Evolutionary conservation across 2,888 invertebrate genomes (phyloP).

Genomic region (Drosophila paramelanica): DNA sequence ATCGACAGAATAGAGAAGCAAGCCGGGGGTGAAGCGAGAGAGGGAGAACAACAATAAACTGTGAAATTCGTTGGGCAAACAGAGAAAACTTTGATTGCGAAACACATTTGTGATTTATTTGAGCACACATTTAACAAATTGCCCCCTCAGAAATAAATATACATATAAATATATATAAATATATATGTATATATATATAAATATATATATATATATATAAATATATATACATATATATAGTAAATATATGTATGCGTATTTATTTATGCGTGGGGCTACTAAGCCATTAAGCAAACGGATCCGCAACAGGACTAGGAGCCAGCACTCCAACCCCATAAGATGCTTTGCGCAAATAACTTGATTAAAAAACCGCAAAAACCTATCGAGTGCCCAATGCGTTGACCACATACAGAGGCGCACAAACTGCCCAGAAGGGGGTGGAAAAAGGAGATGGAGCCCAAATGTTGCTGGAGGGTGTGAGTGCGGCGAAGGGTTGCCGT

Average conservation of each 20-base stretch:
- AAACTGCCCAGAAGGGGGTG: conserved; percentile 1
- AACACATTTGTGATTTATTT: conserved; percentile 80
- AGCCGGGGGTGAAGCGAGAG: conserved; percentile 1
- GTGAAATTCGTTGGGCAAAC: conserved; percentile 50
- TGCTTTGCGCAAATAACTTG: conserved; percentile 73
- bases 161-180: conserved; percentile 17
- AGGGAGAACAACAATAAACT: conserved; percentile 32
- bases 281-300: conserved; percentile 56
- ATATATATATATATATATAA: conserved; percentile 25
- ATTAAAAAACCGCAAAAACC: conserved; percentile 81
- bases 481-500: conserved; percentile 27
- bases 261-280: conserved; percentile 70
- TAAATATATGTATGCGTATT: conserved; percentile 38
- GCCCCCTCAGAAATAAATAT: conserved; percentile 41
- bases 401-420: conserved; percentile 47
- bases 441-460: not conserved
- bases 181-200: conserved; percentile 19
- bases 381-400: conserved; percentile 71
- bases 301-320: not conserved
- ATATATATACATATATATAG: conserved; percentile 13
- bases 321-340: conserved; percentile 24
- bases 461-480: not conserved
- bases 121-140: conserved; percentile 78
- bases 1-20: conserved; percentile 16
- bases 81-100: conserved; percentile 73